These are phyloP conservation scores for Metellina segmentata DNA, from an alignment of 2,888 invertebrate species.

Conservation along the genomic window DNA sequence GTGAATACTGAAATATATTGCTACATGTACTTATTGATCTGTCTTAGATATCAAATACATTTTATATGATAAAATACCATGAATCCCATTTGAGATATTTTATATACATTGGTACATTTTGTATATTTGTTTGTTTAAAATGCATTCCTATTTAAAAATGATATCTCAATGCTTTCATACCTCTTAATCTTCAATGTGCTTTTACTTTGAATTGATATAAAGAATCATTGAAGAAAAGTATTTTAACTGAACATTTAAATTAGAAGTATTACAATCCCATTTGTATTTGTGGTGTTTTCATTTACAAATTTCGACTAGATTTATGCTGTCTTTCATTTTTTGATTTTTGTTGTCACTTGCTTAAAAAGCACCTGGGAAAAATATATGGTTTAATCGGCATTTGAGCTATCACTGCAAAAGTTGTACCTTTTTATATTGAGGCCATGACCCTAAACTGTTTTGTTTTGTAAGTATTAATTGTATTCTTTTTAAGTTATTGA, in stretches of 20 bases:
- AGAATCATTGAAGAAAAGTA: too few relatives aligned
- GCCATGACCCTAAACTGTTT: not conserved
- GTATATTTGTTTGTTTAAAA: slow-evolving; percentile 14
- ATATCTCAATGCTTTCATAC: slow-evolving; percentile 5
- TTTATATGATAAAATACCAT: not conserved
- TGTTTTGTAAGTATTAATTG: not conserved
- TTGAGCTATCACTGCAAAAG: too few relatives aligned
- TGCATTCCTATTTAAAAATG: slow-evolving; percentile 8
- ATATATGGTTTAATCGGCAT: too few relatives aligned
- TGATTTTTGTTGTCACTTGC: too few relatives aligned
- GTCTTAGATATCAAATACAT: not conserved
- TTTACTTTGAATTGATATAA: not conserved
- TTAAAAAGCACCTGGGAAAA: too few relatives aligned
- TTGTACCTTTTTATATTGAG: too few relatives aligned
- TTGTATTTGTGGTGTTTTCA: too few relatives aligned
- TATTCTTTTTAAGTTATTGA: not conserved
- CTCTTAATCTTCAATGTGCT: not conserved
- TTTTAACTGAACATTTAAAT: too few relatives aligned
- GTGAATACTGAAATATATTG: not conserved
- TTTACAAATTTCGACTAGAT: too few relatives aligned
- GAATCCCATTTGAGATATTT: too few relatives aligned
- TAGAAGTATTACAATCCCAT: too few relatives aligned
- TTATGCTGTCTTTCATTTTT: too few relatives aligned
- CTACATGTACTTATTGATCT: not conserved
- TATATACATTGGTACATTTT: not conserved